Base-by-base conservation (phyloP, 2,797 vertebrate genomes). In the Oophaga sylvatica region DNA sequence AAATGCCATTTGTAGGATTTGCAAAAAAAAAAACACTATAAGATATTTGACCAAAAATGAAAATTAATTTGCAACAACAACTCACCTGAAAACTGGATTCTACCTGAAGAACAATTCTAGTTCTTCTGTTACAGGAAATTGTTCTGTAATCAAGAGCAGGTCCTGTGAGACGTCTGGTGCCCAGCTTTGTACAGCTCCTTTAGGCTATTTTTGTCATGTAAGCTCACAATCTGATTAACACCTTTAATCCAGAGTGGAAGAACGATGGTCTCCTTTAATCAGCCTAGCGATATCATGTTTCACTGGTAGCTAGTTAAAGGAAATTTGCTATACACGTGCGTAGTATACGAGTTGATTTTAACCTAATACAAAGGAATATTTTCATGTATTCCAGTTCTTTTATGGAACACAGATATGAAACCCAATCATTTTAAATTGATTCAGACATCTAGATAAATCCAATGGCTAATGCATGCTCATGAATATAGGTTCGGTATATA, bases 221-320 rank as follows among this genome's bases (percentile, higher is more conserved):
- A 97, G 92, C 94, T 92, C 90, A 91, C 93, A 96, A 96, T 97
- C 95, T 94, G 96, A 96, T 98, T 97, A 98, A 90, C 92, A 88
- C 88, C 63, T 92, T 92, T 98, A 97, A 98, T 96, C 96, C 95
- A 90, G 89, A 91, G 90, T 94, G 94, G 91, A 91, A 90, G 92
- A 78, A 91, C 89, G 92, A 94, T 89, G 70, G 80, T 89, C 90
- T 91, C 90, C 76, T 89, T 90, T 95, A 94, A 95, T 92, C 89
- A 90, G 89, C 90, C 92, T 88, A 79, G 78, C 90, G 78, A 92
- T 88, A 92, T 76, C 45, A 48, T 87, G 85, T 19, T 48, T 59
- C 88, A 87, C 76, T 60, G 68, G 87, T 91, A 77, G 81, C 59
- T 60, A 89, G 45, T 70, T 77, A 63, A 81, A 65, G 41, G 41